Percentiles rank a stretch among this genome's conserved stretches.
Evolutionary conservation across 2,113 vertebrate species (phyloP).

Genomic region (Dasypus novemcinctus): DNA sequence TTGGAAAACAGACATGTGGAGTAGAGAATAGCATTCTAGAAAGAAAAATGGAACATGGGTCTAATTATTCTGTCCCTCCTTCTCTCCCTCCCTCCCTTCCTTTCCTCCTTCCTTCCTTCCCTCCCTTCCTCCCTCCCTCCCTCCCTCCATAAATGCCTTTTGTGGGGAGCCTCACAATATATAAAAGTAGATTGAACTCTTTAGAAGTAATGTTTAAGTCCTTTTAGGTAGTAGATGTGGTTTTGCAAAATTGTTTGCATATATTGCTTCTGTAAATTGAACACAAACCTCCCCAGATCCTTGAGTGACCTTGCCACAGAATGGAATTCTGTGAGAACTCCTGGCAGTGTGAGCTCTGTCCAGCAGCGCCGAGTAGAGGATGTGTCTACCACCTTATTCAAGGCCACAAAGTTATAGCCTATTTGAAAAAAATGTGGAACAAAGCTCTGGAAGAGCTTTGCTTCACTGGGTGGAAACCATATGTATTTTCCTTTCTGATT

Average conservation of each 20-base stretch:
- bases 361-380: neutral
- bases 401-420: neutral
- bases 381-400: neutral
- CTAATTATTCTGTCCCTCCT: neutral
- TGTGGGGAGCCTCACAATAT: neutral
- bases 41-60: neutral
- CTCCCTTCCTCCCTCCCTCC: neutral
- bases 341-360: neutral
- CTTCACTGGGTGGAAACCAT: neutral
- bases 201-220: neutral
- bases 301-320: neutral
- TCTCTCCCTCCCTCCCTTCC: neutral
- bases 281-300: neutral
- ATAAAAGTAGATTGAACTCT: neutral
- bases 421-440: neutral
- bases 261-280: neutral
- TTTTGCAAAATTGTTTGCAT: neutral
- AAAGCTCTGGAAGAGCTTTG: neutral
- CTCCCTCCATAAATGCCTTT: neutral
- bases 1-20: conserved; percentile 10
- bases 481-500: neutral
- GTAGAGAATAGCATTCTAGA: neutral
- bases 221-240: neutral
- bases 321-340: neutral
- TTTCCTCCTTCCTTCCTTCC: neutral